phyloP scores from a whole-genome alignment of 2,888 invertebrate species.

The Noctua comes region DNA sequence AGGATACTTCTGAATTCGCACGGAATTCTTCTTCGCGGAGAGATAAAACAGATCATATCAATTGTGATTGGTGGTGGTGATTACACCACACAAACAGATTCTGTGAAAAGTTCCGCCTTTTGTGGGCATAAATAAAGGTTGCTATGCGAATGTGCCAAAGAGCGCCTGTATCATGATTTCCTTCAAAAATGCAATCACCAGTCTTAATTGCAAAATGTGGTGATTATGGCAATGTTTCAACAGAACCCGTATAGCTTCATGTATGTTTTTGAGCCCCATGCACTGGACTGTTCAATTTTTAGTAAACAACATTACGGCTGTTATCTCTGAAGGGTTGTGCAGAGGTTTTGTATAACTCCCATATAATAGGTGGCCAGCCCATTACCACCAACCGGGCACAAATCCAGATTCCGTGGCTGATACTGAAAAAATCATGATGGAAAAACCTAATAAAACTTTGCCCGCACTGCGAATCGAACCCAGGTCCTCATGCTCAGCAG shows the following conservation, averaged over 20 bases:
- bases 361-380: not conserved
- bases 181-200: not conserved
- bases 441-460: not conserved
- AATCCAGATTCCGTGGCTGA: not conserved
- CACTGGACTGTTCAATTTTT: not conserved
- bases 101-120: not conserved
- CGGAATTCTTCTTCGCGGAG: not conserved
- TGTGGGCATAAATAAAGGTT: not conserved
- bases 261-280: not conserved
- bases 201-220: not conserved
- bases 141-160: not conserved
- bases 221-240: not conserved
- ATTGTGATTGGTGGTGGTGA: not conserved
- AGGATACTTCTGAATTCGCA: not conserved
- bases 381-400: not conserved
- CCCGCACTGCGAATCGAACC: not conserved
- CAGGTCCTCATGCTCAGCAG: not conserved
- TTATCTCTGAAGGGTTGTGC: not conserved
- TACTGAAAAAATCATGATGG: not conserved
- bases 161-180: not conserved
- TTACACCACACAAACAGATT: not conserved
- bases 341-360: not conserved
- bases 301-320: not conserved
- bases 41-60: constrained; percentile 1
- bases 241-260: not conserved